phyloP scores from a whole-genome alignment of 2,888 invertebrate genomes.

The Lapara coniferarum region DNA sequence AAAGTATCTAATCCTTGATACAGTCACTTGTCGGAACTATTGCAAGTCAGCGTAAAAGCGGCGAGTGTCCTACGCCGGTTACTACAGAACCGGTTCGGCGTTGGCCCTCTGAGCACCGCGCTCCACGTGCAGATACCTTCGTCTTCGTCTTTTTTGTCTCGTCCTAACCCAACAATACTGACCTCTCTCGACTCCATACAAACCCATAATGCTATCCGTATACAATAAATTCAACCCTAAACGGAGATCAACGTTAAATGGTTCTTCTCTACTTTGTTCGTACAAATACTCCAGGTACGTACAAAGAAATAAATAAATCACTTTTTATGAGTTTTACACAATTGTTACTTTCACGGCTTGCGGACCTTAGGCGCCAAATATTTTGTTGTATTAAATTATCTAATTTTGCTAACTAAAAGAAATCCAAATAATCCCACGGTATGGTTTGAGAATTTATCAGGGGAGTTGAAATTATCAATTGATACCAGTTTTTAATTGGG shows the following conservation, averaged over 20 bases:
- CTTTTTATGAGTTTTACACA: slow-evolving; percentile 58
- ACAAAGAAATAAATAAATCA: slow-evolving; percentile 64
- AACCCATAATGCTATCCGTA: slow-evolving; percentile 29
- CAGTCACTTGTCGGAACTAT: slow-evolving; percentile 49
- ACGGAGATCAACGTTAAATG: slow-evolving; percentile 40
- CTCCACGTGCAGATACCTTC: slow-evolving; percentile 73
- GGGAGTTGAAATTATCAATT: background rate
- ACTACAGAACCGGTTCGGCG: slow-evolving; percentile 70
- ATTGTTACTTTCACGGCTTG: slow-evolving; percentile 43
- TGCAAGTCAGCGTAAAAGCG: slow-evolving; percentile 49
- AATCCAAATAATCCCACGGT: slow-evolving; percentile 9
- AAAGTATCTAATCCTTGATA: slow-evolving; percentile 49
- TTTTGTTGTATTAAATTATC: slow-evolving; percentile 14
- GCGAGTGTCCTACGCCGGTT: slow-evolving; percentile 70
- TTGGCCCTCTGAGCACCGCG: slow-evolving; percentile 52
- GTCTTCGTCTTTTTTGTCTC: slow-evolving; percentile 76
- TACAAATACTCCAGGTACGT: slow-evolving; percentile 51
- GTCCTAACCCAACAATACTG: slow-evolving; percentile 40
- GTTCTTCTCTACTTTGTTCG: slow-evolving; percentile 47
- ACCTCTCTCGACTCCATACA: slow-evolving; percentile 36
- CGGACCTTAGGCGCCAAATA: slow-evolving; percentile 25
- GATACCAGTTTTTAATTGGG: slow-evolving; percentile 17
- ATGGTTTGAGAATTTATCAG: background rate
- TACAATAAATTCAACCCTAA: slow-evolving; percentile 32
- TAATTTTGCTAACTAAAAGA: background rate